These are phyloP conservation scores for Grus americana DNA, from an alignment of 2,113 vertebrate genomes.

Conservation along the genomic window DNA sequence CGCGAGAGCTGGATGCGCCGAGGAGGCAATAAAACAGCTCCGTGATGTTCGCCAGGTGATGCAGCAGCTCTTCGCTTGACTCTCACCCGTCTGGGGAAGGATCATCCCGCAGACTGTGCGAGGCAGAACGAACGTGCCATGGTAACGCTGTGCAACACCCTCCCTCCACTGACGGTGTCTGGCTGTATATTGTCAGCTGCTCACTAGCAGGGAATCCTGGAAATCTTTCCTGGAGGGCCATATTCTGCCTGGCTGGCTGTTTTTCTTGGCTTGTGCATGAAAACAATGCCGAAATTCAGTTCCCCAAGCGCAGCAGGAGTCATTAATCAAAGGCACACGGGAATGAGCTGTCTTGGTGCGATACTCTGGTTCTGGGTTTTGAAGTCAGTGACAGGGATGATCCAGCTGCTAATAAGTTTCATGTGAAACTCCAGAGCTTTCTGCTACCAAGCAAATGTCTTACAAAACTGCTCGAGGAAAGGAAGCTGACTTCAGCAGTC, in stretches of 20 bases:
- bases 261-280: not conserved
- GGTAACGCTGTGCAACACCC: not conserved
- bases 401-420: not conserved
- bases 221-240: not conserved
- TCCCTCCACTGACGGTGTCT: not conserved
- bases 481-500: not conserved
- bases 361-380: not conserved
- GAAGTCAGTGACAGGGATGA: not conserved
- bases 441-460: not conserved
- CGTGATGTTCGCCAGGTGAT: not conserved
- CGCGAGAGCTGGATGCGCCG: rapidly evolving
- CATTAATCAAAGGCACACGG: not conserved
- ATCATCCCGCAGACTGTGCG: not conserved
- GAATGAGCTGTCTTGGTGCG: not conserved
- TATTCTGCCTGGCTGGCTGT: not conserved
- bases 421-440: not conserved
- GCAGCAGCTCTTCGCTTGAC: not conserved
- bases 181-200: not conserved
- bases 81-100: not conserved
- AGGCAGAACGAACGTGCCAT: rapidly evolving
- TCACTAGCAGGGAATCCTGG: not conserved
- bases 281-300: not conserved
- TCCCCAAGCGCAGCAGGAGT: not conserved
- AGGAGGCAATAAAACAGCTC: not conserved
- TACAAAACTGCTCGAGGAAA: not conserved